Evolutionary conservation across 2,113 vertebrate genomes (phyloP).

Genomic region (Felis chaus): DNA sequence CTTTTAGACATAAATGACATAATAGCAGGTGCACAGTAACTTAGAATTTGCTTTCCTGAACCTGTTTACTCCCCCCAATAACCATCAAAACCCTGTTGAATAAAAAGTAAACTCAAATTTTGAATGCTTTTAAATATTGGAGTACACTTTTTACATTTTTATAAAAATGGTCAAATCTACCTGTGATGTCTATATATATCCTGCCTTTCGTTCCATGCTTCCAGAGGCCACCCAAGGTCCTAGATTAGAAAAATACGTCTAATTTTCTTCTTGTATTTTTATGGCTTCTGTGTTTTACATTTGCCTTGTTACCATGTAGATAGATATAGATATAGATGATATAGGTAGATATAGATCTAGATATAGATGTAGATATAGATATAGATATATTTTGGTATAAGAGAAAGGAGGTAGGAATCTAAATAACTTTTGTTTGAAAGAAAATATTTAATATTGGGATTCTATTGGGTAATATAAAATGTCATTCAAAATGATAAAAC

Average conservation of each 20-base stretch:
- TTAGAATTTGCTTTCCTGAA: not conserved
- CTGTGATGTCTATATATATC: not conserved
- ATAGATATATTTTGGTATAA: not conserved
- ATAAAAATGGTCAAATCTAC: not conserved
- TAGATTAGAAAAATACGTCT: conserved; percentile 24
- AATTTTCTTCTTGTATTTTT: conserved; percentile 37
- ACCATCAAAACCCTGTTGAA: not conserved
- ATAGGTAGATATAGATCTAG: no score
- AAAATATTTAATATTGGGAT: conserved; percentile 24
- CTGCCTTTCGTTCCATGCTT: not conserved
- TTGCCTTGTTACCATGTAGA: not conserved
- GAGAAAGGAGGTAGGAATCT: not conserved
- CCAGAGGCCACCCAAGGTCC: not conserved
- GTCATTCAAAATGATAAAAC: conserved; percentile 1
- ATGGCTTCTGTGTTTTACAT: conserved; percentile 29
- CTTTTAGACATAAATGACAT: not conserved
- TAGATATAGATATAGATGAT: no score
- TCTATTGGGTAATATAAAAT: conserved; percentile 4
- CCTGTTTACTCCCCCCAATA: not conserved
- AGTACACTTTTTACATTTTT: not conserved
- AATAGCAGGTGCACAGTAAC: not conserved
- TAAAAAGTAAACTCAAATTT: conserved; percentile 25
- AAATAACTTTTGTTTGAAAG: not conserved
- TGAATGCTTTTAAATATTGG: not conserved
- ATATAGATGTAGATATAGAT: no score